A percentile compares a stretch with the other conserved stretches of the same genome.
Evolutionary conservation across 2,113 vertebrate genomes (phyloP).

Genomic region (Tragelaphus strepsiceros): DNA sequence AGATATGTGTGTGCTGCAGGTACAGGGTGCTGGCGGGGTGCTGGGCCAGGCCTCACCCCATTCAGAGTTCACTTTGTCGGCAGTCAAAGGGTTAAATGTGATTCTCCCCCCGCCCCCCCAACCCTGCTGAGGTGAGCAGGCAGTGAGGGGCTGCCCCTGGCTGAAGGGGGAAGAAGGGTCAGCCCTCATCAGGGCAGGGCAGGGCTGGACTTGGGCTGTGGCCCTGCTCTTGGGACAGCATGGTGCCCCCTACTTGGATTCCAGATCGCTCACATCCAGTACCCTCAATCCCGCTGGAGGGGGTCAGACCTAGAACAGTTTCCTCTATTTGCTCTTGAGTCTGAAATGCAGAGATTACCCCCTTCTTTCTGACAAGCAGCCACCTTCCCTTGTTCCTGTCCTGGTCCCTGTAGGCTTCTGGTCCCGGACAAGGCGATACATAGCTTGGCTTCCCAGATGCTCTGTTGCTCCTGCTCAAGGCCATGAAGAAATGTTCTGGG

Average conservation of each 20-base stretch:
- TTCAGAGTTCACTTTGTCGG: background rate
- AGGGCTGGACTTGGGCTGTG: background rate
- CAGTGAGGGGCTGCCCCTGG: slow-evolving; percentile 1
- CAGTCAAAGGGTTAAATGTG: slow-evolving; percentile 74
- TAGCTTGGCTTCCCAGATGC: background rate
- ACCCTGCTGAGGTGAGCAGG: slow-evolving; percentile 9
- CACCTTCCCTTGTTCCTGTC: background rate
- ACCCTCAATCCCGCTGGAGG: background rate
- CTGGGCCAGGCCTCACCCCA: background rate
- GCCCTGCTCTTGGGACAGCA: background rate
- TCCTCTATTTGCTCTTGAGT: background rate
- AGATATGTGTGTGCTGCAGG: slow-evolving; percentile 69
- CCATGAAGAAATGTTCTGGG: background rate
- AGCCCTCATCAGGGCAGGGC: background rate
- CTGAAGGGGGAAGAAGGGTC: slow-evolving; percentile 17
- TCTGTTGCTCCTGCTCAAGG: background rate
- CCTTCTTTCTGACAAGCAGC: background rate
- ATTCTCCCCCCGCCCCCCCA: background rate
- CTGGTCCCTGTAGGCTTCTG: background rate
- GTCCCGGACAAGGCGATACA: background rate
- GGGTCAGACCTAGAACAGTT: background rate
- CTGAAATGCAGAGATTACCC: background rate
- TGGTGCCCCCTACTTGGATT: background rate
- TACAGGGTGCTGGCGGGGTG: slow-evolving; percentile 8
- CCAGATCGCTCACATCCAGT: background rate